A percentile compares a stretch with the other conserved stretches of the same genome.
Evolutionary conservation across 2,797 vertebrate species (phyloP).

Genomic region (Acanthurus lineatus): DNA sequence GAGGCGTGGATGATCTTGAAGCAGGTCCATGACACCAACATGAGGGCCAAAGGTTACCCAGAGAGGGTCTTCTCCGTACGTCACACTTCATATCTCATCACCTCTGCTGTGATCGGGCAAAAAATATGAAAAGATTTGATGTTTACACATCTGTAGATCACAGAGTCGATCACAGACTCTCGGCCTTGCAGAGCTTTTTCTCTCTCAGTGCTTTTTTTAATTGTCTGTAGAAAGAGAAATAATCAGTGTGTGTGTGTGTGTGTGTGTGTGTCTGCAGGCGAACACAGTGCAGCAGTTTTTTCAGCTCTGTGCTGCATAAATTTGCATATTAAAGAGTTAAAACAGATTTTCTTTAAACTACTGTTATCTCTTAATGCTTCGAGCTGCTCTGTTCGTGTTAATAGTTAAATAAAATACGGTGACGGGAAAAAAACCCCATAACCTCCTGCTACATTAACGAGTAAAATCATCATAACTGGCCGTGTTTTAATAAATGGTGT

Average conservation of each 20-base stretch:
- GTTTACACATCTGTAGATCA: too few relatives aligned
- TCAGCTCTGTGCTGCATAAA: constrained; percentile 44
- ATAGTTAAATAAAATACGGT: constrained; percentile 10
- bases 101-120: too few relatives aligned
- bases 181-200: too few relatives aligned
- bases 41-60: constrained; percentile 96
- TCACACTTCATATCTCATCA: too few relatives aligned
- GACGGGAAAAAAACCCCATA: not conserved
- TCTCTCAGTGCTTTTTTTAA: too few relatives aligned
- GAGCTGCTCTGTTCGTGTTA: not conserved
- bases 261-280: constrained; percentile 13
- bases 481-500: not conserved
- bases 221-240: constrained; percentile 3
- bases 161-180: too few relatives aligned
- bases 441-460: constrained; percentile 1
- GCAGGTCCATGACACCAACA: constrained; percentile 98
- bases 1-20: constrained; percentile 99
- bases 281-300: constrained; percentile 28
- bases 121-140: too few relatives aligned
- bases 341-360: constrained; percentile 39
- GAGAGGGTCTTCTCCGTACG: constrained; percentile 94
- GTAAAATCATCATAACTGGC: not conserved
- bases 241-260: not conserved
- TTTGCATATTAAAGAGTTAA: constrained; percentile 45
- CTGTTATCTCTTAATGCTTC: constrained; percentile 11